Percentiles rank a stretch among this genome's conserved stretches.
Conservation (phyloP, 2,797 vertebrate species). For the Myioborus melanocephalus region DNA sequence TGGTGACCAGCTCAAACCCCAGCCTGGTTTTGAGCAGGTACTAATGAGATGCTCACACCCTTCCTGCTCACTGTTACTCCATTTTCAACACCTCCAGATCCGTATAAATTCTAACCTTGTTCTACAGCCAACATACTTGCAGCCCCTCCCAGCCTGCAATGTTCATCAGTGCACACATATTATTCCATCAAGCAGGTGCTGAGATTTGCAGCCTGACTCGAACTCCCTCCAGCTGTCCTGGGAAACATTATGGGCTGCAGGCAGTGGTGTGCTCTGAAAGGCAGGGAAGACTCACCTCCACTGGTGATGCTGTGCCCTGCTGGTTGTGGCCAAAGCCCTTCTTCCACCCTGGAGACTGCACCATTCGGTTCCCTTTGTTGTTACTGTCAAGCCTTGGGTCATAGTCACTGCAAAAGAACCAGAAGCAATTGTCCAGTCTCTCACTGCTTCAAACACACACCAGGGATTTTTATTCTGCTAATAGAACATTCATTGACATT, state of each 20-base stretch:
- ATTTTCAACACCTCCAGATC: neutral
- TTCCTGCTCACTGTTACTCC: neutral
- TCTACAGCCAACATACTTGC: neutral
- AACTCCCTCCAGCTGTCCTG: neutral
- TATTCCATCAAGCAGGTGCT: neutral
- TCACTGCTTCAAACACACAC: neutral
- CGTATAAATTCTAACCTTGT: neutral
- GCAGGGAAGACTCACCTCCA: conserved; percentile 71
- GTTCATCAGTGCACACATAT: neutral
- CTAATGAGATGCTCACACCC: neutral
- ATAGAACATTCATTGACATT: neutral
- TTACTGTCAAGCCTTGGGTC: conserved; percentile 68
- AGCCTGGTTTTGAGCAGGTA: neutral
- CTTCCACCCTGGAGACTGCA: conserved; percentile 74
- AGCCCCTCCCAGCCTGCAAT: conserved; percentile 5
- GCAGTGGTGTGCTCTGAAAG: neutral
- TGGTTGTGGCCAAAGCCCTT: conserved; percentile 74
- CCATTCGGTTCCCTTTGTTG: conserved; percentile 73
- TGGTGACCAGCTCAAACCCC: neutral
- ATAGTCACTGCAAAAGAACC: conserved; percentile 68
- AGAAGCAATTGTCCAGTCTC: neutral
- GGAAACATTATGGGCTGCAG: neutral
- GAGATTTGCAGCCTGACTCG: neutral
- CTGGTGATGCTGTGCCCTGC: conserved; percentile 71
- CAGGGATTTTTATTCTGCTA: neutral